These are phyloP conservation scores for Luehdorfia chinensis DNA, from an alignment of 1,140 invertebrate species.

Conservation along the genomic window DNA sequence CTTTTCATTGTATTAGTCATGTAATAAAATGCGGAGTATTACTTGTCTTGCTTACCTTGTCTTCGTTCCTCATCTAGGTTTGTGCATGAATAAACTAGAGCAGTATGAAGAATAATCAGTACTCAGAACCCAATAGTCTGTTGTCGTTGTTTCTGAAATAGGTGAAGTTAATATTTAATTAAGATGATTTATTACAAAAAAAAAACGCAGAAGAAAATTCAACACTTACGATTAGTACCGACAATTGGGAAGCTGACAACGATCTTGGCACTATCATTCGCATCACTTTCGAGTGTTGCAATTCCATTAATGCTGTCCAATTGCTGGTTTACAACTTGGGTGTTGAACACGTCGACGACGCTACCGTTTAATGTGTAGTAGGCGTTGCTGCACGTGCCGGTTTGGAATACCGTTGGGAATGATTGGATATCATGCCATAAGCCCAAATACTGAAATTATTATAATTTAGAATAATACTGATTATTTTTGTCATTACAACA, in stretches of 20 bases:
- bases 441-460: constrained; percentile 50
- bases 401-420: constrained; percentile 44
- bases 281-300: constrained; percentile 26
- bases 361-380: constrained; percentile 30
- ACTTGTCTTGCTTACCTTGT: constrained; percentile 40
- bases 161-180: neutral
- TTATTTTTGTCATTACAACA: no score
- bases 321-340: constrained; percentile 43
- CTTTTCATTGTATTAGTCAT: no score
- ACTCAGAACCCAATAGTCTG: constrained; percentile 80
- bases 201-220: no score
- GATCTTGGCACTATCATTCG: constrained; percentile 3
- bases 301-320: constrained; percentile 36
- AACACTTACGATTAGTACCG: constrained; percentile 15
- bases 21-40: no score
- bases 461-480: neutral
- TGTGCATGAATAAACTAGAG: constrained; percentile 82
- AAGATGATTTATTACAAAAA: neutral
- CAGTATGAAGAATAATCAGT: constrained; percentile 82
- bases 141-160: constrained; percentile 7
- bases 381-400: constrained; percentile 46
- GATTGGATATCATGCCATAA: constrained; percentile 53
- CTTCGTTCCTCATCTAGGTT: constrained; percentile 54
- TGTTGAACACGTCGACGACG: constrained; percentile 45
- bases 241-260: constrained; percentile 14